Conservation (phyloP, 2,113 vertebrate genomes). For the Phycodurus eques region DNA sequence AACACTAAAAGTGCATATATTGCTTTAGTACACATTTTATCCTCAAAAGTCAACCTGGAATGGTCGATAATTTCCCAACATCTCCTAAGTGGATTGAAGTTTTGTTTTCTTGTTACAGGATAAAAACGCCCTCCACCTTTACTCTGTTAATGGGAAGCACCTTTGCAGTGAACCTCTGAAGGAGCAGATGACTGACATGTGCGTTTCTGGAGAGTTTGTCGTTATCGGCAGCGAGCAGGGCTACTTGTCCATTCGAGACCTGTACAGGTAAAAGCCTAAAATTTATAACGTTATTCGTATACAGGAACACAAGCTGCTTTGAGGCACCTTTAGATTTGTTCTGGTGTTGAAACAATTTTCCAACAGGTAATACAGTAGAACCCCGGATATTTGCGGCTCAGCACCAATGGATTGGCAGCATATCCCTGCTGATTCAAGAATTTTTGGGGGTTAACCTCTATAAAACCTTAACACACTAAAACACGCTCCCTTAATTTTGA, state of each 20-base stretch:
- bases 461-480: too few relatives aligned
- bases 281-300: not conserved
- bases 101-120: constrained; percentile 69
- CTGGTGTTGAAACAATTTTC: not conserved
- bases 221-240: constrained; percentile 90
- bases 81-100: not conserved
- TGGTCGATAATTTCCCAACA: not conserved
- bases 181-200: constrained; percentile 92
- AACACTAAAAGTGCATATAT: constrained; percentile 81
- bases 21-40: not conserved
- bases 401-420: too few relatives aligned
- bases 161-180: constrained; percentile 83
- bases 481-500: too few relatives aligned
- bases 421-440: too few relatives aligned
- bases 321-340: not conserved
- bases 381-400: too few relatives aligned
- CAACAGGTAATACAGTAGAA: not conserved
- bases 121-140: constrained; percentile 91
- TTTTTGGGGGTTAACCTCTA: too few relatives aligned
- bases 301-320: not conserved
- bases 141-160: constrained; percentile 92
- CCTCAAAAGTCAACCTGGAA: not conserved
- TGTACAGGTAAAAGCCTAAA: constrained; percentile 83
- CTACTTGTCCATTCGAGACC: constrained; percentile 87
- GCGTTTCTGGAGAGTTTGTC: constrained; percentile 84